A percentile compares a stretch with the other conserved stretches of the same genome.
These are phyloP conservation scores for Pogonophryne albipinna DNA, from an alignment of 2,797 vertebrate genomes.

Conservation along the genomic window DNA sequence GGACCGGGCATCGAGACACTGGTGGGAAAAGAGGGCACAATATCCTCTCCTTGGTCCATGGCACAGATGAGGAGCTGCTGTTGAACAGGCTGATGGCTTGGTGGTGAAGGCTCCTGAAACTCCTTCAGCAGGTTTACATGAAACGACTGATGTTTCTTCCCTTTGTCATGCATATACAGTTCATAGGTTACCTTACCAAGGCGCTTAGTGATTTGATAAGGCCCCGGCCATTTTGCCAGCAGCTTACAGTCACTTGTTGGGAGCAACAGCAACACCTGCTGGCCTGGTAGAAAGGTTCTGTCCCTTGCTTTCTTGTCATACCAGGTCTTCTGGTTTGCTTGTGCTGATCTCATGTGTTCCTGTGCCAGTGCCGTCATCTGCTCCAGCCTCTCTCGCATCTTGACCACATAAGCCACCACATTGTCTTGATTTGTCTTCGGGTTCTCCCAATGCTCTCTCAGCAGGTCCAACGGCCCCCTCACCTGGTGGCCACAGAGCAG, in stretches of 20 bases:
- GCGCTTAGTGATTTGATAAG: neutral
- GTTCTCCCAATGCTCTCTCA: no score
- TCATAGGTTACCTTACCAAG: neutral
- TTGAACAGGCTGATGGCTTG: no score
- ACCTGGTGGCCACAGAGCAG: no score
- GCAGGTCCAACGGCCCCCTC: no score
- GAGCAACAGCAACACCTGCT: neutral
- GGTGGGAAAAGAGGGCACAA: no score
- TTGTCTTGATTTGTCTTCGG: no score
- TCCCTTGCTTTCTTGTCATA: neutral
- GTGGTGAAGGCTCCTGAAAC: neutral
- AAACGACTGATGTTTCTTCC: neutral
- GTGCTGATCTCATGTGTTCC: neutral
- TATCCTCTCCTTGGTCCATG: no score
- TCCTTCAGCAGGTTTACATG: neutral
- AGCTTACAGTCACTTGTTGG: neutral
- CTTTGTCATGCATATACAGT: neutral
- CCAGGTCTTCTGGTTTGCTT: neutral
- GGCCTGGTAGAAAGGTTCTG: neutral
- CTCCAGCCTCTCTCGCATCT: no score
- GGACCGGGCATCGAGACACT: no score
- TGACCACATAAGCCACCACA: no score
- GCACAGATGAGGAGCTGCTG: no score
- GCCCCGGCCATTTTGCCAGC: neutral
- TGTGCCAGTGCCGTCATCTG: neutral